phyloP scores from a whole-genome alignment of 2,113 vertebrate genomes.

The Carettochelys insculpta region DNA sequence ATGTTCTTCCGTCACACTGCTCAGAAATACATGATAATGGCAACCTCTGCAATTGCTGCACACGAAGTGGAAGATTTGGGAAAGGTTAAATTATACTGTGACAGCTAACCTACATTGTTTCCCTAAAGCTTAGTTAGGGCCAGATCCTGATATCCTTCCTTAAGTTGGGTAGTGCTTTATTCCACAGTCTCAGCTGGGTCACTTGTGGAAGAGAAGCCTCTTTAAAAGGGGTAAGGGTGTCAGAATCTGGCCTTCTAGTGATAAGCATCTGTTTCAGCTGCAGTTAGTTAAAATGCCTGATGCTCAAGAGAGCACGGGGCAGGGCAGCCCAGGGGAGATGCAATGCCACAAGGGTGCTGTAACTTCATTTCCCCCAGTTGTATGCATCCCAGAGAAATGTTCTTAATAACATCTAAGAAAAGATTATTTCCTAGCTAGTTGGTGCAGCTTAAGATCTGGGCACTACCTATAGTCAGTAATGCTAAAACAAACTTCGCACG shows the following conservation, averaged over 20 bases:
- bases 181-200: not conserved
- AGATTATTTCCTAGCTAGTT: not conserved
- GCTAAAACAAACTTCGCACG: too few relatives aligned
- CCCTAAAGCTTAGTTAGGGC: not conserved
- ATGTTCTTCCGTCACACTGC: not conserved
- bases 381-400: not conserved
- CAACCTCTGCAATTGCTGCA: not conserved
- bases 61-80: not conserved
- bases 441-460: not conserved
- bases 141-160: not conserved
- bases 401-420: not conserved
- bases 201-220: not conserved
- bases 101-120: not conserved
- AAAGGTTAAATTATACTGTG: not conserved
- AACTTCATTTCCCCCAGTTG: not conserved
- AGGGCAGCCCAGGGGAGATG: not conserved
- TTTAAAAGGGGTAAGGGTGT: not conserved
- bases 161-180: not conserved
- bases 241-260: not conserved
- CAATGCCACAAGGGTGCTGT: not conserved
- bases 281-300: not conserved
- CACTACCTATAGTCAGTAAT: not conserved
- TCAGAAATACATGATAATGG: not conserved
- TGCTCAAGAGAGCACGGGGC: not conserved
- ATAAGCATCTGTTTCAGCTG: not conserved